phyloP scores from a whole-genome alignment of 2,888 invertebrate species.

The Yponomeuta evonymella region DNA sequence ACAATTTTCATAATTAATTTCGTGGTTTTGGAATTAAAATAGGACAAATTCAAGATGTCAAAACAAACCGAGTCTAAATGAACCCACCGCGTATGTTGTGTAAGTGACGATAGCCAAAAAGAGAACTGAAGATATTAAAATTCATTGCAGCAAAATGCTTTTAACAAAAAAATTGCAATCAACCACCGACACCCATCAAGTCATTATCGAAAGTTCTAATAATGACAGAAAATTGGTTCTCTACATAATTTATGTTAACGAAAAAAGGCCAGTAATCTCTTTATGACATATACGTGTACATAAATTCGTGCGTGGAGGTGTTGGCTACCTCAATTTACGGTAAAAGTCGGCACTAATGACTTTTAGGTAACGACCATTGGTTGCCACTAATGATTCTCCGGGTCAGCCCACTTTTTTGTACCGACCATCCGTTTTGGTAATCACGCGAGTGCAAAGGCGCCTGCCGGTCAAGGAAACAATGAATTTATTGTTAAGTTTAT shows the following conservation, averaged over 20 bases:
- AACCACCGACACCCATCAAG: slow-evolving; percentile 37
- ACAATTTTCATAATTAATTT: neutral
- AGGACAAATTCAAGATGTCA: neutral
- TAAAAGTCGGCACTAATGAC: slow-evolving; percentile 73
- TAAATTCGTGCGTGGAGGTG: slow-evolving; percentile 12
- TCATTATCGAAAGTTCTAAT: slow-evolving; percentile 45
- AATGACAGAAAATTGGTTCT: slow-evolving; percentile 63
- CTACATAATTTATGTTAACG: slow-evolving; percentile 62
- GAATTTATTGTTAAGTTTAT: neutral
- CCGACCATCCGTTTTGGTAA: slow-evolving; percentile 64
- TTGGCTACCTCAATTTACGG: slow-evolving; percentile 54
- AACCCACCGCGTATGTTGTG: neutral
- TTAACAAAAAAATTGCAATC: slow-evolving; percentile 32
- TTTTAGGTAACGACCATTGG: slow-evolving; percentile 75
- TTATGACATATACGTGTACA: slow-evolving; percentile 20
- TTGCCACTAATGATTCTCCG: slow-evolving; percentile 63
- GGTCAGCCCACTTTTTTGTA: slow-evolving; percentile 68
- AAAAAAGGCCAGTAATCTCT: slow-evolving; percentile 33
- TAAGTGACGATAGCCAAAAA: neutral
- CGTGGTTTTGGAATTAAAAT: neutral
- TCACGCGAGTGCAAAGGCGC: slow-evolving; percentile 25
- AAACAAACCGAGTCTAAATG: neutral
- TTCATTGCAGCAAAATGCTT: neutral
- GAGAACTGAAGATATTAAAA: slow-evolving; percentile 7
- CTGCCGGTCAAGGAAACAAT: slow-evolving; percentile 4